Conservation (phyloP, 1,140 invertebrate genomes). For the Plutomurus gul region DNA sequence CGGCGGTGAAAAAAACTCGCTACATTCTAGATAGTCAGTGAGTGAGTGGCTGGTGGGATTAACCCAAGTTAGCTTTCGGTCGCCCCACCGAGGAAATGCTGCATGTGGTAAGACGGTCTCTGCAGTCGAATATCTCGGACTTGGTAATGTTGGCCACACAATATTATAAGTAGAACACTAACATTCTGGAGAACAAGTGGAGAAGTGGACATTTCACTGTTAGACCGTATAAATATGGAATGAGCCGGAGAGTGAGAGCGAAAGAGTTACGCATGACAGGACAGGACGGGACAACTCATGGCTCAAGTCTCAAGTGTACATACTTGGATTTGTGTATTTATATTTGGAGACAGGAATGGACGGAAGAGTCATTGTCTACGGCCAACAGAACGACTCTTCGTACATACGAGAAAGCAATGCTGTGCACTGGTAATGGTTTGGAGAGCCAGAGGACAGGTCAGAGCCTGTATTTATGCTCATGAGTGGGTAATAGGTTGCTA, state of each 20-base stretch:
- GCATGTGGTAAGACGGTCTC: background rate
- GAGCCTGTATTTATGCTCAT: no score
- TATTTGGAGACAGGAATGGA: background rate
- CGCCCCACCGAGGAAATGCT: constrained; percentile 3
- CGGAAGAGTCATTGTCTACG: background rate
- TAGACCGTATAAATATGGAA: background rate
- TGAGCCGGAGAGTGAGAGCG: background rate
- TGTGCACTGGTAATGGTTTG: background rate
- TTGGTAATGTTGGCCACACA: background rate
- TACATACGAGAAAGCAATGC: no score
- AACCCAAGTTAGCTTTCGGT: constrained; percentile 16
- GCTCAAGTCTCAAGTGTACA: background rate
- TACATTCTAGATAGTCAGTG: background rate
- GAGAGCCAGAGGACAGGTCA: no score
- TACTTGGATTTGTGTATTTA: background rate
- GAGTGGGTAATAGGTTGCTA: no score
- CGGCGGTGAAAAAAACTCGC: background rate
- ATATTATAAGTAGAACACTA: background rate
- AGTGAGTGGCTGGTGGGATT: background rate
- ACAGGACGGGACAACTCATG: background rate
- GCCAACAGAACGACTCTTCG: no score
- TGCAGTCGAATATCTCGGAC: background rate
- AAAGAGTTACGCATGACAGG: background rate
- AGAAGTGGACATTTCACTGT: constrained; percentile 2
- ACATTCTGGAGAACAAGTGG: no score